Conservation (phyloP, 2,113 vertebrate genomes). For the Burhinus bistriatus region DNA sequence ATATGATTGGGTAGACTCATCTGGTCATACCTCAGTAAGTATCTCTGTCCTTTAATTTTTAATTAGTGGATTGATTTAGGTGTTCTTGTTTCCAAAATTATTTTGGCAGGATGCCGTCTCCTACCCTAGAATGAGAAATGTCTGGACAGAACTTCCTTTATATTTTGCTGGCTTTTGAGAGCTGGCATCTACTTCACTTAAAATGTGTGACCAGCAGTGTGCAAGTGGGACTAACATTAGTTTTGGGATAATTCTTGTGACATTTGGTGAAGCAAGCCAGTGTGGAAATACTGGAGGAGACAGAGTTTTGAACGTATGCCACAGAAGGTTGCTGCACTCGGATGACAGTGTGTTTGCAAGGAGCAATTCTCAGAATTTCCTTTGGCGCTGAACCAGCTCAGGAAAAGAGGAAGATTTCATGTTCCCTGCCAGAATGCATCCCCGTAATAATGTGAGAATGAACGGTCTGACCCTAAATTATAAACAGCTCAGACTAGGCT, state of each 20-base stretch:
- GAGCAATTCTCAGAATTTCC: conserved; percentile 46
- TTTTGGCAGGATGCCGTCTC: not conserved
- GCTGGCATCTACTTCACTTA: not conserved
- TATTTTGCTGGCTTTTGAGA: not conserved
- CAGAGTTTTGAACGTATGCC: not conserved
- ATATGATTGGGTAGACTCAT: not conserved
- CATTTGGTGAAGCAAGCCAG: not conserved
- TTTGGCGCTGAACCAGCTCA: not conserved
- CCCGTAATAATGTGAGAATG: conserved; percentile 44
- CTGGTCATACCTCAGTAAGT: not conserved
- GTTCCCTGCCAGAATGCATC: conserved; percentile 18
- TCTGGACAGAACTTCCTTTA: not conserved
- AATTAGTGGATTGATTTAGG: not conserved
- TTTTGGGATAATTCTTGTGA: not conserved
- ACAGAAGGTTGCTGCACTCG: not conserved
- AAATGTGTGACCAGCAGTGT: not conserved
- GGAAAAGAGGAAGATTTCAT: conserved; percentile 35
- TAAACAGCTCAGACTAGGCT: conserved; percentile 24
- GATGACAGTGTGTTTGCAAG: conserved; percentile 34
- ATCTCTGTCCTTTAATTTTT: not conserved
- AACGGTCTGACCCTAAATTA: conserved; percentile 16
- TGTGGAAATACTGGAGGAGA: not conserved
- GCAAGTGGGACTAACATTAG: not conserved
- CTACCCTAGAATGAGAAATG: not conserved
- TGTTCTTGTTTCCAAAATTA: not conserved